These are phyloP conservation scores for Apostichopus leukothele DNA, from an alignment of 53 echinoderm and acorn worm species.

Conservation along the genomic window DNA sequence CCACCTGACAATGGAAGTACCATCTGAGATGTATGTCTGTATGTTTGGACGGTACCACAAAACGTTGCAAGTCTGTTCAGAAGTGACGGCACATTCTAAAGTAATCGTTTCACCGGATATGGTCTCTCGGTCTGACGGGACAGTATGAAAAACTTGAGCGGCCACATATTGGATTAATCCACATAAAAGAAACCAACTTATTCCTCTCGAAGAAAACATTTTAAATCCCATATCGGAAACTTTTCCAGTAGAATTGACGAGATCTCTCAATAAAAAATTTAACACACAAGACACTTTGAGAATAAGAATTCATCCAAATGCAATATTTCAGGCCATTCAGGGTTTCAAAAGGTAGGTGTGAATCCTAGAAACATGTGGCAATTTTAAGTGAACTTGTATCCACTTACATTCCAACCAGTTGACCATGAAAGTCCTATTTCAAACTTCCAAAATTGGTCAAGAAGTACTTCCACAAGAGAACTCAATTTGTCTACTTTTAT, in stretches of 20 bases:
- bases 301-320: no score
- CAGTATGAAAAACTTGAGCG: not conserved
- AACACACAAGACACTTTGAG: no score
- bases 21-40: conserved; percentile 20
- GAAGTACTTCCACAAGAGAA: not conserved
- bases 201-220: not conserved
- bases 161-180: not conserved
- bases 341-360: no score
- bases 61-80: conserved; percentile 8
- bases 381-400: no score
- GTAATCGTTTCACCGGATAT: conserved; percentile 10
- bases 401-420: no score
- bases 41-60: conserved; percentile 25
- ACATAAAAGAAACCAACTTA: conserved; percentile 10
- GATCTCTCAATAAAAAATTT: no score
- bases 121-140: conserved; percentile 13
- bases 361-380: no score
- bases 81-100: conserved; percentile 7
- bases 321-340: no score
- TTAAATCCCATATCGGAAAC: not conserved
- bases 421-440: no score
- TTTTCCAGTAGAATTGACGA: not conserved
- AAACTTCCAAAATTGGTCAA: conserved; percentile 1
- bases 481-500: not conserved
- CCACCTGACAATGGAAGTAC: conserved; percentile 29